Evolutionary conservation across 1,140 invertebrate species (phyloP).

Genomic region (Uloborus diversus): DNA sequence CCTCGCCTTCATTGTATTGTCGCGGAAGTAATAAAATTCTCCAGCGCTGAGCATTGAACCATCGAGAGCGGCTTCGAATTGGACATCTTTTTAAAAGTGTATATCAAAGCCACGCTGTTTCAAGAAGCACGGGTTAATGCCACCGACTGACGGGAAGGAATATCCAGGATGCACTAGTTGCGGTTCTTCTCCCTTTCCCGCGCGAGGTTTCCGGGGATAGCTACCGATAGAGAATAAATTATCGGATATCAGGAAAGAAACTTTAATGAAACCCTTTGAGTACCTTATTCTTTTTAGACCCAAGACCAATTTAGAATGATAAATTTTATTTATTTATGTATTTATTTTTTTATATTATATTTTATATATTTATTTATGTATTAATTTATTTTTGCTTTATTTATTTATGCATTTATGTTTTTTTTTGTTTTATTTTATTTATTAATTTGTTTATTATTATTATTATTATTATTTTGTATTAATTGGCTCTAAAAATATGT

Average conservation of each 20-base stretch:
- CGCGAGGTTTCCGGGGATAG: background rate
- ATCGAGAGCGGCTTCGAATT: slow-evolving; percentile 28
- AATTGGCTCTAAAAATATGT: too few species aligned
- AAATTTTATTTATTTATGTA: background rate
- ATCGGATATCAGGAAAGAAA: too few species aligned
- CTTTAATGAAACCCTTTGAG: too few species aligned
- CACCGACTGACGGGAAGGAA: slow-evolving; percentile 7
- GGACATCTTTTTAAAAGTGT: slow-evolving; percentile 28
- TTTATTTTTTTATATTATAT: too few species aligned
- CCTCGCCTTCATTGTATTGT: background rate
- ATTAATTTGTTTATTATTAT: too few species aligned
- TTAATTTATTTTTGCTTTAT: too few species aligned
- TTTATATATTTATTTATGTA: too few species aligned
- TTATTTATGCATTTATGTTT: too few species aligned
- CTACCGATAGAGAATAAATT: background rate
- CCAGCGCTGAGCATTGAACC: slow-evolving; percentile 33
- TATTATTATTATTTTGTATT: too few species aligned
- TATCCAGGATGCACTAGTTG: background rate
- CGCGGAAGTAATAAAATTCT: slow-evolving; percentile 43
- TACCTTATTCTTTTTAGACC: too few species aligned
- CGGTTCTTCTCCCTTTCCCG: background rate
- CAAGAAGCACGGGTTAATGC: slow-evolving; percentile 23
- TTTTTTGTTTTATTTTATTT: too few species aligned
- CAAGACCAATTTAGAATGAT: background rate
- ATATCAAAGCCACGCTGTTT: background rate